Conservation (phyloP, 2,888 invertebrate species). For the Heteromyza rotundicornis region DNA sequence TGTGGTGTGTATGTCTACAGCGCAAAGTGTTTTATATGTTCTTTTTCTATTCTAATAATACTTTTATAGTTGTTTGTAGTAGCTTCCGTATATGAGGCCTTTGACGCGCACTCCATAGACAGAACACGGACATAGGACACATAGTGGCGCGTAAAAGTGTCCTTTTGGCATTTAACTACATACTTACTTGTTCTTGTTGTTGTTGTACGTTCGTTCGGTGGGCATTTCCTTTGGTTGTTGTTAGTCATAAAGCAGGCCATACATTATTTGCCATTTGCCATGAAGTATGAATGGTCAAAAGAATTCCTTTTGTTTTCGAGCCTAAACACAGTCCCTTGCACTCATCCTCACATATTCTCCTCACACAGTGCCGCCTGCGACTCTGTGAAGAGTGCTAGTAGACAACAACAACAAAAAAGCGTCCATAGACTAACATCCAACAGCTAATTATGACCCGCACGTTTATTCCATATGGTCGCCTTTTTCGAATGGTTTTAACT, state of each 20-base stretch:
- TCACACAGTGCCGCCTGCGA: not conserved
- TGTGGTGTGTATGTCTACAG: no score
- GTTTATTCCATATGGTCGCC: slow-evolving; percentile 29
- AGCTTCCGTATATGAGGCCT: not conserved
- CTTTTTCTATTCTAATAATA: slow-evolving; percentile 6
- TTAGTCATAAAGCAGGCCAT: slow-evolving; percentile 34
- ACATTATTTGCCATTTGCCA: slow-evolving; percentile 40
- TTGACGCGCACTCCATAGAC: not conserved
- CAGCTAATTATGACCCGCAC: slow-evolving; percentile 62
- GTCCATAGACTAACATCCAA: slow-evolving; percentile 38
- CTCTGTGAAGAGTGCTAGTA: slow-evolving; percentile 23
- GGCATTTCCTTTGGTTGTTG: not conserved
- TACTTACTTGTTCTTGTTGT: not conserved
- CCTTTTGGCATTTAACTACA: slow-evolving; percentile 24
- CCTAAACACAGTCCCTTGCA: not conserved
- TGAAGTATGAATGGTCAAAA: slow-evolving; percentile 47
- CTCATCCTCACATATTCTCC: not conserved
- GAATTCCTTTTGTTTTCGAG: slow-evolving; percentile 30
- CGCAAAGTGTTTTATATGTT: slow-evolving; percentile 2
- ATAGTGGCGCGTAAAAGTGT: slow-evolving; percentile 24
- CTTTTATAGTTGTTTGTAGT: not conserved
- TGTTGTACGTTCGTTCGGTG: no score
- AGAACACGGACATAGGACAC: not conserved
- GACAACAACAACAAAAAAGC: slow-evolving; percentile 29
- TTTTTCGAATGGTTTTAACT: not conserved